Percentiles rank a stretch among this genome's conserved stretches.
phyloP scores from a whole-genome alignment of 2,888 invertebrate genomes.

The Drosophila rellima region DNA sequence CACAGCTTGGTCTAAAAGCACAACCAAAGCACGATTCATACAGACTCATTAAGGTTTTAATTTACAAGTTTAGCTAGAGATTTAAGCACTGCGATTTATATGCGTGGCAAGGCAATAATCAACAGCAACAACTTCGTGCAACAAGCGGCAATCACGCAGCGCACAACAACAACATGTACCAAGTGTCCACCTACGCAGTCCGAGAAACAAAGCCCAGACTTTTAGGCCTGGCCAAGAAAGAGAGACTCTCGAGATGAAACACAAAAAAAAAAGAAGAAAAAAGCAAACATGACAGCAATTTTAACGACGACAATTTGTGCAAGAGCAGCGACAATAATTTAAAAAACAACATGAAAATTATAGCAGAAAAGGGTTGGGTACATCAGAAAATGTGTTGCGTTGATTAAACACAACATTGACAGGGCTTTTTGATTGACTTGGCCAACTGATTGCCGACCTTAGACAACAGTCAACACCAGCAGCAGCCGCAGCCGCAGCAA shows the following conservation, averaged over 20 bases:
- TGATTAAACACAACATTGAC: slow-evolving; percentile 56
- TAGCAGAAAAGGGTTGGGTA: background rate
- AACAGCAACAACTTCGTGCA: slow-evolving; percentile 59
- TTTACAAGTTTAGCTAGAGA: slow-evolving; percentile 71
- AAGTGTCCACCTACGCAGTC: slow-evolving; percentile 74
- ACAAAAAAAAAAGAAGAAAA: background rate
- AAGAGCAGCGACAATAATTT: slow-evolving; percentile 60
- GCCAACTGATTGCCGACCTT: slow-evolving; percentile 64
- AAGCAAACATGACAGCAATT: slow-evolving; percentile 20
- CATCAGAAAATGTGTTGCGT: slow-evolving; percentile 43
- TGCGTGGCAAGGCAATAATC: slow-evolving; percentile 72
- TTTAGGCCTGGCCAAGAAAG: slow-evolving; percentile 39
- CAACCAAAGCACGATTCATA: slow-evolving; percentile 24
- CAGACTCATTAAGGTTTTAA: slow-evolving; percentile 76
- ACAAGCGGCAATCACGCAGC: slow-evolving; percentile 64
- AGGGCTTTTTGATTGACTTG: slow-evolving; percentile 43
- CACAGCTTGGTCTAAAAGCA: slow-evolving; percentile 49
- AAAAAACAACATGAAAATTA: background rate
- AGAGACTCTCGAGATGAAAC: slow-evolving; percentile 3
- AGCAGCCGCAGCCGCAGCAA: slow-evolving; percentile 25
- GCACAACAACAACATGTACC: slow-evolving; percentile 31
- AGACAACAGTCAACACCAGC: slow-evolving; percentile 43
- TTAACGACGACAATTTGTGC: slow-evolving; percentile 55
- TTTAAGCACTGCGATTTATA: slow-evolving; percentile 75
- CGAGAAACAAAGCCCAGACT: slow-evolving; percentile 38